Evolutionary conservation across 2,888 invertebrate genomes (phyloP).

Genomic region (Caradrina kadenii): DNA sequence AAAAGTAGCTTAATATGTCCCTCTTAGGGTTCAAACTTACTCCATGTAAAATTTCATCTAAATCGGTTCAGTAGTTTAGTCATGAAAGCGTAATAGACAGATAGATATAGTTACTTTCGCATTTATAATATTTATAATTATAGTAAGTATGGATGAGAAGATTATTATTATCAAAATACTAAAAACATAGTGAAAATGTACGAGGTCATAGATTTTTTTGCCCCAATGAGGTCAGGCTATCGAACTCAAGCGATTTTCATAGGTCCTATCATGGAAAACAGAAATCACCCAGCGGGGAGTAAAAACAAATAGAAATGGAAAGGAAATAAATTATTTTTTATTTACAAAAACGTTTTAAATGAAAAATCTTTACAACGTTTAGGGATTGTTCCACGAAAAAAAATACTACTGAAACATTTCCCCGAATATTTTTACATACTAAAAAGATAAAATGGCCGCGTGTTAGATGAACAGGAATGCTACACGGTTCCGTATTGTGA

Average conservation of each 20-base stretch:
- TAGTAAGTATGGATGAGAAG: too few relatives aligned
- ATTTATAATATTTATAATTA: too few relatives aligned
- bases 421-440: constrained; percentile 61
- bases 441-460: constrained; percentile 38
- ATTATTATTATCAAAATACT: too few relatives aligned
- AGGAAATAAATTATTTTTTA: constrained; percentile 41
- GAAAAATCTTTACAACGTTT: constrained; percentile 55
- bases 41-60: too few relatives aligned
- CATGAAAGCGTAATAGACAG: too few relatives aligned
- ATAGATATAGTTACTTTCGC: too few relatives aligned
- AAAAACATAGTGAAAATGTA: background rate
- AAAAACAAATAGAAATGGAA: constrained; percentile 35
- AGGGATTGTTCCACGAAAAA: constrained; percentile 45
- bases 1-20: too few relatives aligned
- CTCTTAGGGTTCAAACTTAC: too few relatives aligned
- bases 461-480: background rate
- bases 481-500: constrained; percentile 28
- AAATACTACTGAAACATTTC: constrained; percentile 48
- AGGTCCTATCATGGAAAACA: constrained; percentile 21
- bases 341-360: constrained; percentile 43
- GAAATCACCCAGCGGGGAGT: constrained; percentile 40
- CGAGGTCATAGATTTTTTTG: background rate
- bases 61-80: too few relatives aligned
- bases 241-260: background rate
- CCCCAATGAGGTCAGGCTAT: background rate